Evolutionary conservation across 2,888 invertebrate species (phyloP).

Genomic region (Dasypogon diadema): DNA sequence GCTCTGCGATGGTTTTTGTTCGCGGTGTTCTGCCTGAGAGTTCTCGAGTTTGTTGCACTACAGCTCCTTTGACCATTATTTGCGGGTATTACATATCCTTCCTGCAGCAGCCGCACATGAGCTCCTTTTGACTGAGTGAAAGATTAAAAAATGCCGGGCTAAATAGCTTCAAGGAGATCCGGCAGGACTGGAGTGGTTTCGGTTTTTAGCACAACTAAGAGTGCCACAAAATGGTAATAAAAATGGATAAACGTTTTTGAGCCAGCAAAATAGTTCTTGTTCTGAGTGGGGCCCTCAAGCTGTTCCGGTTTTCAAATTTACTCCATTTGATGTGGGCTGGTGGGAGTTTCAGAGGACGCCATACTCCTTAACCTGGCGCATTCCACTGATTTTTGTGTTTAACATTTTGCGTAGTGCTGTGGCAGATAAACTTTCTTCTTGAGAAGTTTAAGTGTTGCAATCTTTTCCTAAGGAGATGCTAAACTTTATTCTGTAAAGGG

Average conservation of each 20-base stretch:
- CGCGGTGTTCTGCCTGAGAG: background rate
- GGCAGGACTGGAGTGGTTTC: background rate
- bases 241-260: background rate
- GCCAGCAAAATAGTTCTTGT: background rate
- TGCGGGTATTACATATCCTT: background rate
- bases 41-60: background rate
- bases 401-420: background rate
- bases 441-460: background rate
- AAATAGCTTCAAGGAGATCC: background rate
- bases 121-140: background rate
- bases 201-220: background rate
- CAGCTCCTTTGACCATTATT: background rate
- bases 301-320: background rate
- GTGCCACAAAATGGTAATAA: background rate
- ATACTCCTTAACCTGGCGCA: background rate
- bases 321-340: background rate
- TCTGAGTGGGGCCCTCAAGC: background rate
- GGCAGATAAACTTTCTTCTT: slow-evolving; percentile 1
- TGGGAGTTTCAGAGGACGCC: background rate
- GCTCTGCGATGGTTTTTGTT: background rate
- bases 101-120: background rate
- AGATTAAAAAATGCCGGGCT: background rate
- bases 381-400: background rate
- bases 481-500: background rate
- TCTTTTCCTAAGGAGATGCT: background rate